phyloP scores from a whole-genome alignment of 2,888 invertebrate genomes.

The Syritta pipiens region DNA sequence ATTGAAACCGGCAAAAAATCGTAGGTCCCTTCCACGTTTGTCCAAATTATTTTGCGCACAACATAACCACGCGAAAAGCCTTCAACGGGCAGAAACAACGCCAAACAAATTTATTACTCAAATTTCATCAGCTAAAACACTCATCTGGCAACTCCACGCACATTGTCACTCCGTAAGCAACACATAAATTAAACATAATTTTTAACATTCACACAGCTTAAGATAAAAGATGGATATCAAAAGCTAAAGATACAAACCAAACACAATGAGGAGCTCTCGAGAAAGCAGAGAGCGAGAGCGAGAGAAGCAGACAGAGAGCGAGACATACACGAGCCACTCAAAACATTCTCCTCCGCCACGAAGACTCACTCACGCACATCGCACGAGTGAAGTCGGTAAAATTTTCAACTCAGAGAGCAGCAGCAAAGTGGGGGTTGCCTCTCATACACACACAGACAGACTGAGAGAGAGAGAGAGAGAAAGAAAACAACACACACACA shows the following conservation, averaged over 20 bases:
- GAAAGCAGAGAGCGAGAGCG: constrained; percentile 5
- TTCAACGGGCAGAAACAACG: too few species aligned
- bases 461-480: constrained; percentile 9
- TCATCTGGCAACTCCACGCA: constrained; percentile 47
- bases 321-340: constrained; percentile 31
- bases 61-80: too few species aligned
- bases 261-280: constrained; percentile 8
- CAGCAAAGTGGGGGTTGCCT: constrained; percentile 52
- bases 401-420: too few species aligned
- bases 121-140: neutral
- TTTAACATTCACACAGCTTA: constrained; percentile 59
- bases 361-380: constrained; percentile 18
- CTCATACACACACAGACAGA: neutral
- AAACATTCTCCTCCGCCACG: constrained; percentile 39
- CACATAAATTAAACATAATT: constrained; percentile 62
- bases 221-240: constrained; percentile 63
- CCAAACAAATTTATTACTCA: neutral
- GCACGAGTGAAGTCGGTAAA: neutral
- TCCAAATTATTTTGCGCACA: too few species aligned
- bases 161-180: constrained; percentile 44
- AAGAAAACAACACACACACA: constrained; percentile 61
- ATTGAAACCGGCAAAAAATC: too few species aligned
- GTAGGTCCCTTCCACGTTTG: too few species aligned
- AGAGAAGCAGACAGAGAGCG: constrained; percentile 3
- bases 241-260: constrained; percentile 41